phyloP scores from a whole-genome alignment of 2,797 vertebrate genomes.

The Macropodus opercularis region DNA sequence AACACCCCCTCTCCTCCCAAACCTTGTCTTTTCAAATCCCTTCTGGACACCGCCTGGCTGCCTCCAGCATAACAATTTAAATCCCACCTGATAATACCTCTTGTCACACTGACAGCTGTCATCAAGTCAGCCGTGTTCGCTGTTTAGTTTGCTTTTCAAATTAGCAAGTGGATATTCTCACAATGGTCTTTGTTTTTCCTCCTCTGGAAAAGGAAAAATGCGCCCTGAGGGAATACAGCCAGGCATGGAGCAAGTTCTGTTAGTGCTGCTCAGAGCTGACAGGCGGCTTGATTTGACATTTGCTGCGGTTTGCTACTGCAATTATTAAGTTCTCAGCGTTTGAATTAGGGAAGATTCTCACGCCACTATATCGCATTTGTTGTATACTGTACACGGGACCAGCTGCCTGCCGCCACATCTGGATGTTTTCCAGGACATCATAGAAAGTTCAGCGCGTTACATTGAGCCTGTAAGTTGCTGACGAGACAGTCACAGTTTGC shows the following conservation, averaged over 20 bases:
- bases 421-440: too few species aligned
- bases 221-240: conserved; percentile 55
- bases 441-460: too few species aligned
- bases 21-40: conserved; percentile 71
- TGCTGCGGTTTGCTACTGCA: conserved; percentile 44
- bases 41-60: conserved; percentile 76
- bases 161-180: conserved; percentile 75
- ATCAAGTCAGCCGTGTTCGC: conserved; percentile 73
- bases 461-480: too few species aligned
- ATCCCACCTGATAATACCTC: conserved; percentile 82
- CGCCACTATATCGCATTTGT: conserved; percentile 1
- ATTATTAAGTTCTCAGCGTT: conserved; percentile 41
- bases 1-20: conserved; percentile 45
- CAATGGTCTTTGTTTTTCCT: conserved; percentile 66
- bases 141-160: conserved; percentile 73
- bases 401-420: conserved; percentile 19
- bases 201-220: conserved; percentile 32
- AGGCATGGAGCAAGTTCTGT: conserved; percentile 46
- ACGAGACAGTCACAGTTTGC: too few species aligned
- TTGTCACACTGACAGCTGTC: conserved; percentile 80
- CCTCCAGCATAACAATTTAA: conserved; percentile 80
- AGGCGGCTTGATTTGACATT: conserved; percentile 54
- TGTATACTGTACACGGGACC: background rate
- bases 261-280: conserved; percentile 47
- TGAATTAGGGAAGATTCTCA: conserved; percentile 14